Evolutionary conservation across 2,113 vertebrate species (phyloP), one percentile per base, ranked within the genome.

Genomic region (Labeo rohita): DNA sequence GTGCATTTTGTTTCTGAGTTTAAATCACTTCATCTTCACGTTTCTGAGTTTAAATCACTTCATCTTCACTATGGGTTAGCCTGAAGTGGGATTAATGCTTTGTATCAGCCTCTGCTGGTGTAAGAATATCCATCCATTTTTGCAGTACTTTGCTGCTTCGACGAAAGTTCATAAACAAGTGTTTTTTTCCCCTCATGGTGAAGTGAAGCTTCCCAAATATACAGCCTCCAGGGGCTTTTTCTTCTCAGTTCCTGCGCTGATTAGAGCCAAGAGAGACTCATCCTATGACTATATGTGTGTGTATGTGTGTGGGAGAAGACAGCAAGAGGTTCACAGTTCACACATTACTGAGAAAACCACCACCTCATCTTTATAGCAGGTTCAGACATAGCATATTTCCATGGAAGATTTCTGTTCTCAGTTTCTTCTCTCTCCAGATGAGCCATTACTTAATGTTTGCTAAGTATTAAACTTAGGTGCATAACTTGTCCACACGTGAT

Each of bases 211-310:
- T 36, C 16, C 59, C 10, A 49, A 65, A 65, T 50, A 50, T 75
- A 73, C 39, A 28, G 47, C 83, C 77, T 59, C 10, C 50, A 74
- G 54, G 70, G 39, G 7, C 61, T n/a, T 56, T 43, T 28, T 15
- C 49, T 61, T 68, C 63, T 82, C 45, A 73, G 28, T 54, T 61
- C 13, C 52, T 87, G 59, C 73, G 39, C 34, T 79, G 83, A 63
- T 72, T 73, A 72, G 12, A 84, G 21, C 56, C 23, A 4, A 45
- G 75, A 56, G 28, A 78, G 39, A 56, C 66, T 39, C 56, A 23
- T 23, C 49, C 28, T 85, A 79, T 68, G 72, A 21, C 45, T 80
- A 68, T 72, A 23, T 84, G 36, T 68, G 45, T 72, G 52, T 59
- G 52, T 45, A 10, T 43, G 50, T 79, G 23, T 49, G 45, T 66